phyloP scores from a whole-genome alignment of 2,113 vertebrate genomes.

The Genyomyrus donnyi region DNA sequence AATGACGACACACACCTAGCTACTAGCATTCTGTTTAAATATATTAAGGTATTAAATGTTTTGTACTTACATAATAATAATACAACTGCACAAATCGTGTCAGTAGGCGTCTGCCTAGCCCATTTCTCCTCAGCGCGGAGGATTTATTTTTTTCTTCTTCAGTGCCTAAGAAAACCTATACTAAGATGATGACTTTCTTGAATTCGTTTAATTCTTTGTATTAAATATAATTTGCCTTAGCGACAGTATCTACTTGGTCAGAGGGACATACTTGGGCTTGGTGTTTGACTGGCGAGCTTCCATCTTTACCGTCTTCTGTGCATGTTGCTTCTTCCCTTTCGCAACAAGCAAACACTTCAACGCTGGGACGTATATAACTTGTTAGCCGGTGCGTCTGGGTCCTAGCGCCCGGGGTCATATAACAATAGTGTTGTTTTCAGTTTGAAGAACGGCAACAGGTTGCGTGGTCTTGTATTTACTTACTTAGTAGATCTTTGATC shows the following conservation, averaged over 20 bases:
- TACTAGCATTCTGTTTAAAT: not conserved
- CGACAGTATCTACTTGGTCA: not conserved
- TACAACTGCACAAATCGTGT: slow-evolving; percentile 10
- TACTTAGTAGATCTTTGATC: not conserved
- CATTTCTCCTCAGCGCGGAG: slow-evolving; percentile 16
- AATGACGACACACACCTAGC: slow-evolving; percentile 1
- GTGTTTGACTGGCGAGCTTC: not conserved
- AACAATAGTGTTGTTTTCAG: not conserved
- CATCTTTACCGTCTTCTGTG: not conserved
- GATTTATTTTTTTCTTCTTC: slow-evolving; percentile 5
- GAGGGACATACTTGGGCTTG: not conserved
- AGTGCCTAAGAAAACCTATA: not conserved
- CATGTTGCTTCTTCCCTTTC: slow-evolving; percentile 15
- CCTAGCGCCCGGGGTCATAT: slow-evolving; percentile 1
- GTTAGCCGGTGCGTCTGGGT: slow-evolving; percentile 10
- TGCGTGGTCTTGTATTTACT: not conserved
- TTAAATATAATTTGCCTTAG: not conserved
- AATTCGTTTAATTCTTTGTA: not conserved
- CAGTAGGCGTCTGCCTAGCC: slow-evolving; percentile 23
- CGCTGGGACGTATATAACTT: slow-evolving; percentile 11
- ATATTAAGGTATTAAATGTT: not conserved
- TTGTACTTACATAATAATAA: slow-evolving; percentile 21
- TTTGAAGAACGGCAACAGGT: slow-evolving; percentile 15
- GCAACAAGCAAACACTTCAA: slow-evolving; percentile 10
- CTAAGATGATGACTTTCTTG: not conserved